A percentile compares a stretch with the other conserved stretches of the same genome.
Conservation (phyloP, 2,113 vertebrate genomes). For the Colaptes auratus region DNA sequence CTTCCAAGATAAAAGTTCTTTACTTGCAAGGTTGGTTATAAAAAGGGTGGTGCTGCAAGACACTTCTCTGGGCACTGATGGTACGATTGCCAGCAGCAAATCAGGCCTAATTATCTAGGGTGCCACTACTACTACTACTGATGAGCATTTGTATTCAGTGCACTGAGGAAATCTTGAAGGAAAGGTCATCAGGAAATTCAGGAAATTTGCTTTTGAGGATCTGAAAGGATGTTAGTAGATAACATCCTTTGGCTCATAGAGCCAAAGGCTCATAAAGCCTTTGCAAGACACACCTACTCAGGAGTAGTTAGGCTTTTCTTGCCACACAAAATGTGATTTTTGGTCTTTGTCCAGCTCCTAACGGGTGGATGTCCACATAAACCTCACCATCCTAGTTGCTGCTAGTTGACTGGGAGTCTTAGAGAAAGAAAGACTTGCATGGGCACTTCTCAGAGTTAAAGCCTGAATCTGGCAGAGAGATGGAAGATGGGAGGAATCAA, state of each 20-base stretch:
- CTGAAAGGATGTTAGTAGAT: not conserved
- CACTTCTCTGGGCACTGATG: not conserved
- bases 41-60: not conserved
- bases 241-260: not conserved
- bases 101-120: not conserved
- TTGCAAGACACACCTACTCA: not conserved
- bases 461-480: not conserved
- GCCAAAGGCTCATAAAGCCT: not conserved
- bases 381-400: not conserved
- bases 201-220: not conserved
- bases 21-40: not conserved
- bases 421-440: not conserved
- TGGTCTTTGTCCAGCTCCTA: not conserved
- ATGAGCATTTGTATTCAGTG: not conserved
- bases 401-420: not conserved
- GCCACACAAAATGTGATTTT: not conserved
- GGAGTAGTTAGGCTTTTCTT: not conserved
- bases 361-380: not conserved
- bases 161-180: not conserved
- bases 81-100: not conserved
- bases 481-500: not conserved
- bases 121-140: not conserved
- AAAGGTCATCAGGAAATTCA: not conserved
- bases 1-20: not conserved
- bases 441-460: not conserved